Evolutionary conservation across 2,113 vertebrate genomes (phyloP).

Genomic region (Limanda limanda): DNA sequence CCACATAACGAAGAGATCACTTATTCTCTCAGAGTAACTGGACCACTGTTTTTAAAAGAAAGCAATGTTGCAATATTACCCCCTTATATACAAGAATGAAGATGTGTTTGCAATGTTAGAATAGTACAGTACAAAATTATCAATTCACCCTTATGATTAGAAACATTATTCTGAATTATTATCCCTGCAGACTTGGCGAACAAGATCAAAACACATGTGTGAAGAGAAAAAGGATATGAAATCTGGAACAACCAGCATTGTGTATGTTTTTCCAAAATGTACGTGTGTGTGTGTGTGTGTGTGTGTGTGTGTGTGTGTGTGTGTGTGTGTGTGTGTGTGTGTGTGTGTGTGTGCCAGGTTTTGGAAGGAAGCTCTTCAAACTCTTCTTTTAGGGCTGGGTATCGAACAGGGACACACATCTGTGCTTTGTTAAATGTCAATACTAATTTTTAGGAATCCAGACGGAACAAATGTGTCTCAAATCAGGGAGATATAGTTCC

Average conservation of each 20-base stretch:
- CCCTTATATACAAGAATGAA: conserved; percentile 29
- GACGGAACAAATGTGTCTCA: neutral
- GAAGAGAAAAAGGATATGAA: neutral
- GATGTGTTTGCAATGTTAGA: conserved; percentile 35
- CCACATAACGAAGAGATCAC: conserved; percentile 7
- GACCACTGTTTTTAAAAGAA: conserved; percentile 33
- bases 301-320: neutral
- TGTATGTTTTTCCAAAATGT: conserved; percentile 5
- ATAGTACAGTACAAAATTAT: conserved; percentile 32
- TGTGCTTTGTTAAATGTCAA: conserved; percentile 40
- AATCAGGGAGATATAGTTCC: conserved; percentile 11
- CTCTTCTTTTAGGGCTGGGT: conserved; percentile 43
- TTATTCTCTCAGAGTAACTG: conserved; percentile 15
- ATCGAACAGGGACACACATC: conserved; percentile 16
- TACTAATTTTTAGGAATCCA: conserved; percentile 16
- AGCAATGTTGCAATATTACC: conserved; percentile 32
- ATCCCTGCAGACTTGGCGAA: neutral
- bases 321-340: neutral
- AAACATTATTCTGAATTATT: too few relatives aligned
- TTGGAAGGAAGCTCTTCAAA: conserved; percentile 49
- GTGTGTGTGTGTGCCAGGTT: neutral
- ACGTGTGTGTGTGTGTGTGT: neutral
- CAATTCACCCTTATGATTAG: too few relatives aligned
- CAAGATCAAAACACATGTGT: neutral
- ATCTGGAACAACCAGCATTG: conserved; percentile 18